A percentile compares a stretch with the other conserved stretches of the same genome.
These are phyloP conservation scores for Apamea sordens DNA, from an alignment of 2,888 invertebrate genomes.

Conservation along the genomic window DNA sequence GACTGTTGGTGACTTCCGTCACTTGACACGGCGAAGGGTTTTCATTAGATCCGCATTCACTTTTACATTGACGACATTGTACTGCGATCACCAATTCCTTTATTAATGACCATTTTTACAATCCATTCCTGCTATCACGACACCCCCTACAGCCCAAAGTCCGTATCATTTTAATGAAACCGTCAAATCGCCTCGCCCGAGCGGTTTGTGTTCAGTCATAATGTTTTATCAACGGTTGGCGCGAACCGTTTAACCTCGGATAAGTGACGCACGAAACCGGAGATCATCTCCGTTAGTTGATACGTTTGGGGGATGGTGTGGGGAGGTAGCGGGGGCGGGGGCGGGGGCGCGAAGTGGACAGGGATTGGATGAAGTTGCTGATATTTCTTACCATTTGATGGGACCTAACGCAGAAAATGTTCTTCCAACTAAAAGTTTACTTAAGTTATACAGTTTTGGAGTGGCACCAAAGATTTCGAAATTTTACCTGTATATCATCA, in stretches of 20 bases:
- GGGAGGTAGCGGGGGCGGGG: constrained; percentile 28
- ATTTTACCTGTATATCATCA: too few species aligned
- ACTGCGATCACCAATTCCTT: not conserved
- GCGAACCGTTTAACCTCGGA: constrained; percentile 63
- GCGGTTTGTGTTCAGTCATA: constrained; percentile 43
- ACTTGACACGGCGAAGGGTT: not conserved
- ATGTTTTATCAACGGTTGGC: constrained; percentile 45
- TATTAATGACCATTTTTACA: not conserved
- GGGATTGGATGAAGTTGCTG: too few species aligned
- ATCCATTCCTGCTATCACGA: constrained; percentile 15
- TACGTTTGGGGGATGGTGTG: constrained; percentile 2
- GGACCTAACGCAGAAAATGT: too few species aligned
- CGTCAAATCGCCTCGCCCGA: constrained; percentile 14
- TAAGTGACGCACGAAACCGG: constrained; percentile 51
- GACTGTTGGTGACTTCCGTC: too few species aligned
- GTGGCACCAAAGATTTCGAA: too few species aligned
- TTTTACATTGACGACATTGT: not conserved
- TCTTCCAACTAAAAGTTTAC: too few species aligned
- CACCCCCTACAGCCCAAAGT: not conserved
- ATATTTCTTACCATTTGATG: not conserved
- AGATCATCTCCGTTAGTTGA: constrained; percentile 55
- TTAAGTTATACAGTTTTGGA: too few species aligned
- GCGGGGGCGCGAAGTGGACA: constrained; percentile 3
- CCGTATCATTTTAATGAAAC: constrained; percentile 43
- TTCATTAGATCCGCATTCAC: too few species aligned